Conservation (phyloP, 2,888 invertebrate genomes). For the Campoletis raptor region DNA sequence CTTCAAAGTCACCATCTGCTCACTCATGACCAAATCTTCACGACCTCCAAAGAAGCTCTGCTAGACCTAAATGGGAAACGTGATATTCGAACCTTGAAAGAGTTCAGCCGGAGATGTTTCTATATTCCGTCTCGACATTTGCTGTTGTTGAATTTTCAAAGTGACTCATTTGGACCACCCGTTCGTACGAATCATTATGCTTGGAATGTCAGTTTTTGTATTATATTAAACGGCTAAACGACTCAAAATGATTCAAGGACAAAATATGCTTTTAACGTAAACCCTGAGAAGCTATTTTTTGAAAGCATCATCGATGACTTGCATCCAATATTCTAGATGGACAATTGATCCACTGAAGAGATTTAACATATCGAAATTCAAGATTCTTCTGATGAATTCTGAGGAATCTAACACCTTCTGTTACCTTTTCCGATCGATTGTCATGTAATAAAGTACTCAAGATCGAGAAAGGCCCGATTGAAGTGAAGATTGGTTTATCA, state of each 20-base stretch:
- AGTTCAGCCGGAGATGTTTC: neutral
- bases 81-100: conserved; percentile 47
- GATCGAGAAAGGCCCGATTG: conserved; percentile 79
- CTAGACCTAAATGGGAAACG: conserved; percentile 27
- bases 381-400: neutral
- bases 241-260: neutral
- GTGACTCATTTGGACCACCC: conserved; percentile 3
- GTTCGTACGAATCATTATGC: neutral
- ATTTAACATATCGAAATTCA: neutral
- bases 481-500: conserved; percentile 81
- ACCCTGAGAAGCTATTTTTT: neutral
- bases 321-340: neutral
- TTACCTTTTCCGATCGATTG: neutral
- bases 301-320: neutral
- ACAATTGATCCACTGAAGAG: neutral
- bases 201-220: neutral
- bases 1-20: conserved; percentile 41
- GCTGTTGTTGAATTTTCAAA: conserved; percentile 11
- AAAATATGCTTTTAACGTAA: neutral
- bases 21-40: neutral
- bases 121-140: neutral
- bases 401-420: no score
- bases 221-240: neutral
- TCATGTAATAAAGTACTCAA: neutral
- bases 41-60: conserved; percentile 16